A percentile compares a stretch with the other conserved stretches of the same genome.
phyloP scores from a whole-genome alignment of 1,140 invertebrate genomes.

The Lamellibrachia luymesi region DNA sequence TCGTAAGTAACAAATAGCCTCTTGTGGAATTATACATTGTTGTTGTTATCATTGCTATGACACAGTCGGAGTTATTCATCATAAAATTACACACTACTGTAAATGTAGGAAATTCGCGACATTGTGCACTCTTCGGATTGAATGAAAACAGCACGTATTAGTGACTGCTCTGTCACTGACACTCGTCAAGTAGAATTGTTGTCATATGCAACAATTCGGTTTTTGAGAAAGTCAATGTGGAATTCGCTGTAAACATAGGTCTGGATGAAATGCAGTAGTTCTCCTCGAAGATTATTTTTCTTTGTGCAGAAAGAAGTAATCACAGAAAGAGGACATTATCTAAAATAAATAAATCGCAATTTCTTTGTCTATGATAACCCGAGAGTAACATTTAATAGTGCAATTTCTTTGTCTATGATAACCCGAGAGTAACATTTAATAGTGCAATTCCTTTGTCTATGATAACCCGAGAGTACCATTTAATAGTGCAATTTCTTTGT shows the following conservation, averaged over 20 bases:
- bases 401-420: too few species aligned
- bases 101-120: neutral
- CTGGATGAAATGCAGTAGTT: neutral
- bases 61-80: neutral
- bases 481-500: too few species aligned
- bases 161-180: neutral
- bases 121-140: neutral
- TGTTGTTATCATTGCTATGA: neutral
- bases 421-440: too few species aligned
- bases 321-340: too few species aligned
- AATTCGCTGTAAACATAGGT: neutral
- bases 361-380: too few species aligned
- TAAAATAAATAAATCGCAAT: too few species aligned
- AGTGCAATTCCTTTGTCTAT: too few species aligned
- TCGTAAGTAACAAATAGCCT: neutral
- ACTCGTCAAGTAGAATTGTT: neutral
- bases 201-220: neutral
- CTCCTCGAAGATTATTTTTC: too few species aligned
- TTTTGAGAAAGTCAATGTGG: neutral
- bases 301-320: too few species aligned
- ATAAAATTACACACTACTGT: neutral
- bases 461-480: too few species aligned
- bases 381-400: too few species aligned
- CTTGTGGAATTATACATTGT: too few species aligned
- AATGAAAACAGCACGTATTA: neutral